phyloP scores from a whole-genome alignment of 2,888 invertebrate genomes.

The Cerastoderma edule region DNA sequence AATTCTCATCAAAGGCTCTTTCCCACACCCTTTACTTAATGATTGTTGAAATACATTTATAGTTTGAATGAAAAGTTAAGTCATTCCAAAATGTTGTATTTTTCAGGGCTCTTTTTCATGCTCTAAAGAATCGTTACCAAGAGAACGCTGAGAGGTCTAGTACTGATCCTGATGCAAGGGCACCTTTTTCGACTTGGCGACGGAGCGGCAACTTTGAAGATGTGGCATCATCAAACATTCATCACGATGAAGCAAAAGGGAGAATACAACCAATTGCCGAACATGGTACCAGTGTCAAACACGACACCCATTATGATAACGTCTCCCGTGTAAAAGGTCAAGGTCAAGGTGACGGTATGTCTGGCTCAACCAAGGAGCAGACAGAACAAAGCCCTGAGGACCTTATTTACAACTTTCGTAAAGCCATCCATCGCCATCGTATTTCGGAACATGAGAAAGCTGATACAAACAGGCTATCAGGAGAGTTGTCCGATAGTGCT shows the following conservation, averaged over 20 bases:
- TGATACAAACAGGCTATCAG: constrained; percentile 18
- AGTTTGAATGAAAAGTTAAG: too few species aligned
- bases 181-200: constrained; percentile 64
- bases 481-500: not conserved
- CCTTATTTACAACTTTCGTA: constrained; percentile 58
- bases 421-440: constrained; percentile 58
- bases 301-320: constrained; percentile 32
- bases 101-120: constrained; percentile 54
- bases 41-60: too few species aligned
- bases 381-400: constrained; percentile 46
- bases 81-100: not conserved
- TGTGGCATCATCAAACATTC: constrained; percentile 47
- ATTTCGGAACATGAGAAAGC: constrained; percentile 56
- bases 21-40: too few species aligned
- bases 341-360: constrained; percentile 23
- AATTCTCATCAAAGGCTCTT: too few species aligned
- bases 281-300: constrained; percentile 26
- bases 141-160: constrained; percentile 52
- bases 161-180: constrained; percentile 42
- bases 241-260: constrained; percentile 36
- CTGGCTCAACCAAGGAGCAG: constrained; percentile 33
- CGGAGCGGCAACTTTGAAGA: constrained; percentile 61
- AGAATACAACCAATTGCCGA: constrained; percentile 33
- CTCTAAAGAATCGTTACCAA: constrained; percentile 56
- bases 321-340: constrained; percentile 26